phyloP scores from a whole-genome alignment of 1,140 invertebrate genomes.

The Sinella curviseta region DNA sequence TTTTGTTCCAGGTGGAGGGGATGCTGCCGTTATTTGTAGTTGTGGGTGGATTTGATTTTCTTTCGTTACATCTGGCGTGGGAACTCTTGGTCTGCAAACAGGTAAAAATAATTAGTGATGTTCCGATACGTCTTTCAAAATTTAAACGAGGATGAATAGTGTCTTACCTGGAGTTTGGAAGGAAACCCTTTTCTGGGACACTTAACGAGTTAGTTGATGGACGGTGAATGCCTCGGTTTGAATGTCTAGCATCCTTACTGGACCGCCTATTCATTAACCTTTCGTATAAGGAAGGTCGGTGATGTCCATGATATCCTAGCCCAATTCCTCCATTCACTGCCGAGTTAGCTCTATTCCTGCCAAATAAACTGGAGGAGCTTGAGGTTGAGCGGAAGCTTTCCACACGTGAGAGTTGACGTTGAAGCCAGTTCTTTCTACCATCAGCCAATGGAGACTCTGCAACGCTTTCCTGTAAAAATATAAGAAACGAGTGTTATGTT shows the following conservation, averaged over 20 bases:
- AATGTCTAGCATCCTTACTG: slow-evolving; percentile 39
- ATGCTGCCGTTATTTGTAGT: slow-evolving; percentile 54
- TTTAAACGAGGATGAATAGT: neutral
- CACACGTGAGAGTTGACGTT: slow-evolving; percentile 76
- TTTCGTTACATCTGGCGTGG: slow-evolving; percentile 80
- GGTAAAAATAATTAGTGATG: neutral
- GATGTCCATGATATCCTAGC: slow-evolving; percentile 61
- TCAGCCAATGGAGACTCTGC: slow-evolving; percentile 77
- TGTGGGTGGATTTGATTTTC: slow-evolving; percentile 70
- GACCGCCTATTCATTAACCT: slow-evolving; percentile 76
- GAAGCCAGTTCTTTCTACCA: slow-evolving; percentile 81
- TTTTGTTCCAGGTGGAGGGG: slow-evolving; percentile 17
- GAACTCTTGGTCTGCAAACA: slow-evolving; percentile 70
- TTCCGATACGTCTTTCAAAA: neutral
- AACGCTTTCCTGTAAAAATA: slow-evolving; percentile 71
- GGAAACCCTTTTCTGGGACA: slow-evolving; percentile 20
- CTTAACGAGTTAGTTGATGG: neutral
- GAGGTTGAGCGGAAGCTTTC: slow-evolving; percentile 78
- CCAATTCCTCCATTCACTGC: slow-evolving; percentile 59
- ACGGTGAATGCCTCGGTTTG: neutral
- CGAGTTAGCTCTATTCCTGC: slow-evolving; percentile 68
- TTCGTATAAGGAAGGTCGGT: slow-evolving; percentile 78
- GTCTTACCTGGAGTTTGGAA: slow-evolving; percentile 37
- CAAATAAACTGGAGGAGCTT: slow-evolving; percentile 74
- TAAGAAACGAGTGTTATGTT: neutral